Base-by-base conservation (phyloP, 2,113 vertebrate species). In the Oriolus oriolus region DNA sequence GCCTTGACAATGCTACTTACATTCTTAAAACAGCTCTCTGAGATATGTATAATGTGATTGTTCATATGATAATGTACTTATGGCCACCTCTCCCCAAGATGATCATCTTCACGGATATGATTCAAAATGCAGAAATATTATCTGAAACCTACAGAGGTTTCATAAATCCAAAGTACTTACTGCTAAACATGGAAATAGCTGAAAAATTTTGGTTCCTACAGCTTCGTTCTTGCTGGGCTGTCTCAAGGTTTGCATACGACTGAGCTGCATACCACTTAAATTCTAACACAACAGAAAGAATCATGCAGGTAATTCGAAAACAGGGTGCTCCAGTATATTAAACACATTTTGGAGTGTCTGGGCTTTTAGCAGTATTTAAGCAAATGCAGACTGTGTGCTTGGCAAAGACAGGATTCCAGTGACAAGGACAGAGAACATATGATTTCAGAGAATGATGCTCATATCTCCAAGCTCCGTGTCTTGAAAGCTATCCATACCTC, bases 21-120 rank as follows among this genome's bases (percentile, higher is more conserved):
- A 53, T 16, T 52, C 54, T 61, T 64, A n/a, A 65, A 74, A 39
- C 5, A 41, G 17, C 26, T 77, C 83, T 50, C 28, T 65, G 56
- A 81, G 42, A 45, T 37, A 68, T 0, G 2, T 23, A 33, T 21
- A 45, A 49, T n/a, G 30, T 1, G 0, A 53, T 2, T 30, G 33
- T 63, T 75, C 35, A 39, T 31, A 57, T 0, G 0, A 17, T 31
- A 74, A 60, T 5, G 6, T 7, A 78, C 31, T 49, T 57, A 39
- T 16, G 54, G 19, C 27, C 18, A 13, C 7, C 16, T 85, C 19
- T 41, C 37, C 66, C 24, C 21, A 39, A 87, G n/a, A 83, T 0
- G 1, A 61, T 37, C 1, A 44, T 31, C 59, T 35, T 37, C 33
- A 37, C 42, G 53, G n/a, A 24, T 27, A 7, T 18, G 17, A 65